A percentile compares a stretch with the other conserved stretches of the same genome.
Conservation (phyloP, 1,140 invertebrate species). For the Papilio machaon region DNA sequence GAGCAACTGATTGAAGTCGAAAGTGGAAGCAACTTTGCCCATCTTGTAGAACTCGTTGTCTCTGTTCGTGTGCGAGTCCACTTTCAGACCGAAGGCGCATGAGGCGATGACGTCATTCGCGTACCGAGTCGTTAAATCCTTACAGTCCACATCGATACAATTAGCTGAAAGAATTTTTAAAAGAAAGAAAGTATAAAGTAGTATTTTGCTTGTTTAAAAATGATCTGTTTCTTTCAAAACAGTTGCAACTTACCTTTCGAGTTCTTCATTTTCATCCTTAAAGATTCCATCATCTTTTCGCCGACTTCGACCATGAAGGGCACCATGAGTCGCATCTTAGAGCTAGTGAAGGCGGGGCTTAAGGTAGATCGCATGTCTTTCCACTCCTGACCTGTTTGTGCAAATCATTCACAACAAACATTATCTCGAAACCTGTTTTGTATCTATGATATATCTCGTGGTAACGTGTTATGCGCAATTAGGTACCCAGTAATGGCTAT, state of each 20-base stretch:
- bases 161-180: not conserved
- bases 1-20: constrained; percentile 45
- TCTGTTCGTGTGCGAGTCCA: constrained; percentile 81
- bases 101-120: constrained; percentile 81
- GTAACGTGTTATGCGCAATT: not conserved
- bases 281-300: constrained; percentile 46
- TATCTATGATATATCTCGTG: not conserved
- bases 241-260: constrained; percentile 40
- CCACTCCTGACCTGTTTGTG: constrained; percentile 44
- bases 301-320: constrained; percentile 57
- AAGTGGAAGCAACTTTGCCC: constrained; percentile 66
- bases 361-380: constrained; percentile 78
- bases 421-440: not conserved
- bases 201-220: not conserved
- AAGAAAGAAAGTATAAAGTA: not conserved
- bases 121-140: constrained; percentile 78
- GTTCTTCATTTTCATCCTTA: constrained; percentile 48
- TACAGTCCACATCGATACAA: constrained; percentile 43
- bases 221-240: not conserved
- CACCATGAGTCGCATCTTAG: constrained; percentile 76
- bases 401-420: not conserved
- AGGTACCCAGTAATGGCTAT: not conserved
- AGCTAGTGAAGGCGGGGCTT: constrained; percentile 82
- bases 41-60: constrained; percentile 78
- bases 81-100: constrained; percentile 80